Evolutionary conservation across 1,140 invertebrate species (phyloP).

Genomic region (Heliconius congener): DNA sequence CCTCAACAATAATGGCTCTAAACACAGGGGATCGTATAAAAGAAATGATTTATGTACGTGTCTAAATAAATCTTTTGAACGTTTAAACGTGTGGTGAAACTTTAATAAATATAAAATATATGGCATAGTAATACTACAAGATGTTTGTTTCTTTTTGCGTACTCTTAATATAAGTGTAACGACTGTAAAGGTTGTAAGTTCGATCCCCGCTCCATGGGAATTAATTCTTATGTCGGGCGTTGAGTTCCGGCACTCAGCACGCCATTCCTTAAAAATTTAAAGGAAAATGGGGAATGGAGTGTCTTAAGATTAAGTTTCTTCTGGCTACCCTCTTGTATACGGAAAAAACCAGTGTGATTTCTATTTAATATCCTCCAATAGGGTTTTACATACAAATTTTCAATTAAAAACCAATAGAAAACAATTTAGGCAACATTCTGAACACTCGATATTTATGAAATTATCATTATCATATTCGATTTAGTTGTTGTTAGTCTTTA

Average conservation of each 20-base stretch:
- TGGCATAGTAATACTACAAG: neutral
- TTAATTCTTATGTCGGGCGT: no score
- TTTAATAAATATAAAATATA: neutral
- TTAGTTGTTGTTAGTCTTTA: no score
- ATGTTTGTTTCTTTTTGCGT: neutral
- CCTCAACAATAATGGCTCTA: conserved; percentile 29
- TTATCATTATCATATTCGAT: no score
- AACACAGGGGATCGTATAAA: conserved; percentile 26
- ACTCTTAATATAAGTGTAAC: neutral
- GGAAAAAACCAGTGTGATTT: no score
- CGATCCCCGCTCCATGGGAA: no score
- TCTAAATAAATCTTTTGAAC: conserved; percentile 29
- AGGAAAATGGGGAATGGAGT: no score
- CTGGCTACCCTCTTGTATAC: no score
- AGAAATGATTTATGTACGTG: conserved; percentile 37
- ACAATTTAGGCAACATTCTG: conserved; percentile 1
- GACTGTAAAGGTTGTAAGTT: no score
- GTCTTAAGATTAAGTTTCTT: no score
- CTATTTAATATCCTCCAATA: neutral
- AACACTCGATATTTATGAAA: neutral
- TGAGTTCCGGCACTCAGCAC: no score
- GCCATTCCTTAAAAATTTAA: no score
- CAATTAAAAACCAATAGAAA: neutral
- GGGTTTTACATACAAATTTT: no score
- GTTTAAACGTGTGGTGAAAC: conserved; percentile 1